Base-by-base conservation (phyloP, 2,113 vertebrate genomes). In the Engystomops pustulosus region DNA sequence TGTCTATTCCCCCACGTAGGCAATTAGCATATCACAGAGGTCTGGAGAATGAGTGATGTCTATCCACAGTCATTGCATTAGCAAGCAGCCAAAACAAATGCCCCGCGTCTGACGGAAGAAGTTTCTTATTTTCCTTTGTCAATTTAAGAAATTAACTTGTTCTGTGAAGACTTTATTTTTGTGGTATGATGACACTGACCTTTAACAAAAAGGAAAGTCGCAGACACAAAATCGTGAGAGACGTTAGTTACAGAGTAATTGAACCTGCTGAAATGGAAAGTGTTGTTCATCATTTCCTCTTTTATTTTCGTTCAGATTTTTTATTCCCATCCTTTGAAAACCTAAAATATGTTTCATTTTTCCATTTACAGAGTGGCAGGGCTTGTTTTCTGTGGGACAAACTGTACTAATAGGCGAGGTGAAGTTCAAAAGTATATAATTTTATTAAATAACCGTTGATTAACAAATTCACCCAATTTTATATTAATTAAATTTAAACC, bases 111-210 rank as follows among this genome's bases (percentile, higher is more conserved):
- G 23, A 45, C 62, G 53, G 25, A 51, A 49, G 12, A 30, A 53
- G 10, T 34, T 76, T 34, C 25, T 53, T 53, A 55, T 55, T 76
- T 76, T 76, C n/a, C 41, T 55, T 60, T 38, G 53, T 45, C 76
- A 79, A 79, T 79, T 51, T 9, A 6, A 76, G 27, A 10, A 79
- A 41, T 90, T 85, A 88, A 86, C 80, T 78, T 5, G 4, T 58
- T 70, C 36, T 53, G 67, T 18, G 8, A 38, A 41, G 38, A 30
- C 27, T 4, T 80, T 68, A 68, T 80, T 58, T n/a, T 34, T 70
- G 2, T 18, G 47, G 3, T 17, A 6, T 17, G 6, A 47, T 47
- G 7, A 11, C 6, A 17, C 25, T 45, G 32, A 12, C 67, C 65
- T 71, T 81, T 58, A 25, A 49, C 25, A 34, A 34, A 55, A 68